Percentiles rank a stretch among this genome's conserved stretches.
phyloP scores from a whole-genome alignment of 2,888 invertebrate species.

The Sicus ferrugineus region DNA sequence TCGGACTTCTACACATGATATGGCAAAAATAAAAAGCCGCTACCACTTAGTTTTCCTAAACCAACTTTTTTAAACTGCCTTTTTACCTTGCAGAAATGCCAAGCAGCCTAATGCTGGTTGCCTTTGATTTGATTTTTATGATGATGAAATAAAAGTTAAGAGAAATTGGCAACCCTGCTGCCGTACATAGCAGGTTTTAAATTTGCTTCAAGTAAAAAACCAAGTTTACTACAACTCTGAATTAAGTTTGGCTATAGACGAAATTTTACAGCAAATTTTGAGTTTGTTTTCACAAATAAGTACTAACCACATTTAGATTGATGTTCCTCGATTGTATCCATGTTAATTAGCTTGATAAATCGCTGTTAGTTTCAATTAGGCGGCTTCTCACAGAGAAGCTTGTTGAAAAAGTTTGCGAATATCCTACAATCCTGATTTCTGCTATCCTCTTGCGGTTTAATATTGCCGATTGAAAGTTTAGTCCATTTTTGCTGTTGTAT shows the following conservation, averaged over 20 bases:
- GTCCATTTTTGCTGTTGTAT: not conserved
- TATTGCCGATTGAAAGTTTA: not conserved
- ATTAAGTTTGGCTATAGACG: not conserved
- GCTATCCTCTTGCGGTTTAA: not conserved
- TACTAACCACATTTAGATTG: conserved; percentile 56
- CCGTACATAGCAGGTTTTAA: not conserved
- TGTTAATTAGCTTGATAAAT: conserved; percentile 42
- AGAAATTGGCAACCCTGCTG: not conserved
- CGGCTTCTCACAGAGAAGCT: conserved; percentile 43
- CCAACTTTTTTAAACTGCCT: not conserved
- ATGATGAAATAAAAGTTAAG: not conserved
- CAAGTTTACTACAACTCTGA: not conserved
- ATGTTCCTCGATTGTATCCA: conserved; percentile 62
- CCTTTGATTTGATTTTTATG: too few relatives aligned
- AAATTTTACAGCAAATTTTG: not conserved
- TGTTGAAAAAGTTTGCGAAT: not conserved
- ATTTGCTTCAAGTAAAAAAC: too few relatives aligned
- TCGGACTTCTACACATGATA: too few relatives aligned
- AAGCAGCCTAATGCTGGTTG: too few relatives aligned
- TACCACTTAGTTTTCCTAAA: not conserved
- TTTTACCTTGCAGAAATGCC: not conserved
- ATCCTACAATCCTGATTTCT: not conserved
- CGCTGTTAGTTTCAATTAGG: conserved; percentile 12
- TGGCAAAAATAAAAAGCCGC: not conserved
- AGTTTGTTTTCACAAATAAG: not conserved